Conservation (phyloP, 2,113 vertebrate species). For the Lethenteron reissneri region DNA sequence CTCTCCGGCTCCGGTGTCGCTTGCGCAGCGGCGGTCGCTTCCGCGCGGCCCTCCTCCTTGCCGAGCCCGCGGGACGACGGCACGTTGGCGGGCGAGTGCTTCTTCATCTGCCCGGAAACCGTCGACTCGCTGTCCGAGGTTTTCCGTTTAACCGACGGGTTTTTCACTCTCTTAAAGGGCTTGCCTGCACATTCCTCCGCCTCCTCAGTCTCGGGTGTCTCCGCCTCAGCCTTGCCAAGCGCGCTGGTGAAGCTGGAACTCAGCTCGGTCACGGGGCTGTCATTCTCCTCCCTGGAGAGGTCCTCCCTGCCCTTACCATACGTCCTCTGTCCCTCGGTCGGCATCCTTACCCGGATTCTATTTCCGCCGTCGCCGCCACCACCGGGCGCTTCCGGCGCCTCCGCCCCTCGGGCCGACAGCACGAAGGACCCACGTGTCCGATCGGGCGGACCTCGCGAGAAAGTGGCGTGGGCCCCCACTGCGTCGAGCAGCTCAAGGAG, state of each 20-base stretch:
- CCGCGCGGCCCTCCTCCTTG: conserved; percentile 10
- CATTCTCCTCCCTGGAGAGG: too few species aligned
- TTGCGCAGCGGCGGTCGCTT: conserved; percentile 5
- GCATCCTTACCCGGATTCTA: not conserved
- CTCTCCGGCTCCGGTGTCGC: conserved; percentile 18
- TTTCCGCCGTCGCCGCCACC: not conserved
- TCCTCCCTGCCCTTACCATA: too few species aligned
- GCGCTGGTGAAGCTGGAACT: too few species aligned
- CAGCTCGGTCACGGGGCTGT: too few species aligned
- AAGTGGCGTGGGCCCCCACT: not conserved
- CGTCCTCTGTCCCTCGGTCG: not conserved
- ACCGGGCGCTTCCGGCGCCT: not conserved
- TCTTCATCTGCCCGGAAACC: not conserved
- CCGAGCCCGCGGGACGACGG: not conserved
- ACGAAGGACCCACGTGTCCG: not conserved
- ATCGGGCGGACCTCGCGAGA: not conserved
- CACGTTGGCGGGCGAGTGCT: too few species aligned
- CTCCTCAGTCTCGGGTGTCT: too few species aligned
- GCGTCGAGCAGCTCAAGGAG: conserved; percentile 27
- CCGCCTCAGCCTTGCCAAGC: too few species aligned
- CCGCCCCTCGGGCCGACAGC: not conserved
- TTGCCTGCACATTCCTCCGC: conserved; percentile 8
- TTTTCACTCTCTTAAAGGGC: conserved; percentile 7
- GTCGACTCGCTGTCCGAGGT: conserved; percentile 6
- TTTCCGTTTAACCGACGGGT: not conserved